Conservation (phyloP, 2,888 invertebrate genomes). For the Trichogramma dendrolimi region DNA sequence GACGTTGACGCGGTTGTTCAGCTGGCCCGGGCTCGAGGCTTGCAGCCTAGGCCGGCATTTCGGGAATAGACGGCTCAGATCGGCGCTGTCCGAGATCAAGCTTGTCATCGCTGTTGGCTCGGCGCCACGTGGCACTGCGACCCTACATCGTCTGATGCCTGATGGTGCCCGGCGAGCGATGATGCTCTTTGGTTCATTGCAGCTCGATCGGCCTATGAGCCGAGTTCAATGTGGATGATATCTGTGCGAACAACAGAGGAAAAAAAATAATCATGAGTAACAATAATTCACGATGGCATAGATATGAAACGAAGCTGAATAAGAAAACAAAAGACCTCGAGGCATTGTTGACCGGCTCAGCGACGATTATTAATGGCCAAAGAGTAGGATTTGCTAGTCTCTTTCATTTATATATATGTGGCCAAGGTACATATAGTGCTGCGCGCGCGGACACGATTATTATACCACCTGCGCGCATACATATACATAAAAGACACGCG, state of each 20-base stretch:
- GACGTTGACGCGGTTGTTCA: constrained; percentile 35
- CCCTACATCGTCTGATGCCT: background rate
- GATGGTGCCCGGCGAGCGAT: constrained; percentile 1
- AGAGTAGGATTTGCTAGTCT: no score
- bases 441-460: no score
- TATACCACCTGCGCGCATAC: no score
- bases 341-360: background rate
- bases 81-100: constrained; percentile 52
- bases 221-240: no score
- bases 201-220: no score
- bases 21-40: constrained; percentile 46
- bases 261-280: background rate
- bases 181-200: background rate
- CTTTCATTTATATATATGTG: no score
- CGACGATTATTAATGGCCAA: no score
- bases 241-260: no score
- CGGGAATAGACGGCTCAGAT: constrained; percentile 51
- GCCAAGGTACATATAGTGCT: no score
- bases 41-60: constrained; percentile 52
- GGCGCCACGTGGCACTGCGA: background rate
- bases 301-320: background rate
- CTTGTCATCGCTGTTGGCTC: constrained; percentile 49
- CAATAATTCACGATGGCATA: background rate
- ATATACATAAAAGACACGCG: no score
- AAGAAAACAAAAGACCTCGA: background rate